Evolutionary conservation across 2,888 invertebrate species (phyloP), one percentile per base, ranked within the genome.

Genomic region (Dryadula phaetusa): DNA sequence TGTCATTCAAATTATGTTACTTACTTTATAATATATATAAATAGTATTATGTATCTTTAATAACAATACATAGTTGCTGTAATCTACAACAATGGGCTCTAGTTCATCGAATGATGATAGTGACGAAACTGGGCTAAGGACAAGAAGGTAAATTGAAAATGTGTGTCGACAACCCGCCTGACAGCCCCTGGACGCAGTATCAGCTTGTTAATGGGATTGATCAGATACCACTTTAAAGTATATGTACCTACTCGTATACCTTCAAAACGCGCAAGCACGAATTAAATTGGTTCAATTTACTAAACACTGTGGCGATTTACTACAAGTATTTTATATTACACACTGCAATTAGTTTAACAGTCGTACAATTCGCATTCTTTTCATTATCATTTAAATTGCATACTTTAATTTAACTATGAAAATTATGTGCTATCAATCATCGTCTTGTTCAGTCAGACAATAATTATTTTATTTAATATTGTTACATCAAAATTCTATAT

Each of bases 81-180:
- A 62, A 54, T 64, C 46, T 61, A 40, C 47, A 40, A 87, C 87
- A 90, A 88, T 90, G 82, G 84, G 87, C 84, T 86, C 83, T 76
- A 87, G 83, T 86, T 85, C 85, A 88, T 90, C 90, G 88, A 92
- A 90, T 90, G 89, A 91, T 90, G 87, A 87, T 86, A 85, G 84
- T 84, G 84, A 84, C 79, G 82, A 82, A 87, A 85, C 84, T 85
- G 84, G 82, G 83, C 76, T 79, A 78, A 85, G 82, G 83, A 83
- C 84, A 82, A 82, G 82, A 80, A 83, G 84, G 88, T 87, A 87
- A 92, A 92, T 92, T 90, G 92, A 90, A 91, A 92, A 92, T 92
- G 87, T 90, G 86, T 91, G 92, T 92, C 84, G 84, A 87, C 85
- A 90, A 90, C 83, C 90, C 87, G 82, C 79, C 87, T 85, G 84